Percentiles rank a stretch among this genome's conserved stretches.
Evolutionary conservation across 2,113 vertebrate genomes (phyloP).

Genomic region (Psittacula cyanocephala): DNA sequence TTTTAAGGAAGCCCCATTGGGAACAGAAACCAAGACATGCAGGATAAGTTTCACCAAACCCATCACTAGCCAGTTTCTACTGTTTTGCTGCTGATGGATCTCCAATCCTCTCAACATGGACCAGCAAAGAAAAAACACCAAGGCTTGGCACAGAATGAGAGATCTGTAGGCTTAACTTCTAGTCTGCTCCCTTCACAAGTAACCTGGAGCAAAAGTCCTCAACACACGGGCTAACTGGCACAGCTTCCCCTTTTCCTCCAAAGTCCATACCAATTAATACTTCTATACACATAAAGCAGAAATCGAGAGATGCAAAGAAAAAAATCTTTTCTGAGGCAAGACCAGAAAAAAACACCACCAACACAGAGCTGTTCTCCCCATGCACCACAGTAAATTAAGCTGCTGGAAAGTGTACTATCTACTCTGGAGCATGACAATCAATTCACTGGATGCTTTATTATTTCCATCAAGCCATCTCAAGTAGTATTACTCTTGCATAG

Average conservation of each 20-base stretch:
- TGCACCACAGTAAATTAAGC: background rate
- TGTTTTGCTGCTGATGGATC: background rate
- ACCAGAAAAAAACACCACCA: background rate
- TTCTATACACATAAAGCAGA: background rate
- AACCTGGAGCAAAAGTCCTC: background rate
- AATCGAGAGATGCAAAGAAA: background rate
- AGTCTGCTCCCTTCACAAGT: background rate
- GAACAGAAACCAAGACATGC: background rate
- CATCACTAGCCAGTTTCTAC: background rate
- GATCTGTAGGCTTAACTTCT: background rate
- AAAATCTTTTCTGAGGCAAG: background rate
- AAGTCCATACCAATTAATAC: background rate
- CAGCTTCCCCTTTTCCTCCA: background rate
- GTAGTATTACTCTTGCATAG: background rate
- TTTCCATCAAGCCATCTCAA: background rate
- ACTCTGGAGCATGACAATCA: fast-evolving
- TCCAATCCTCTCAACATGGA: background rate
- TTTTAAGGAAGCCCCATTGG: background rate
- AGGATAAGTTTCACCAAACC: background rate
- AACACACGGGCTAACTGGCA: fast-evolving
- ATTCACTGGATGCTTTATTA: background rate
- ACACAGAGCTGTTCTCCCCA: background rate
- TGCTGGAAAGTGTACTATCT: background rate
- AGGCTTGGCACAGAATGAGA: background rate
- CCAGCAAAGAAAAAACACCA: background rate